Conservation (phyloP, 1,140 invertebrate genomes). For the Platorchestia sp. region DNA sequence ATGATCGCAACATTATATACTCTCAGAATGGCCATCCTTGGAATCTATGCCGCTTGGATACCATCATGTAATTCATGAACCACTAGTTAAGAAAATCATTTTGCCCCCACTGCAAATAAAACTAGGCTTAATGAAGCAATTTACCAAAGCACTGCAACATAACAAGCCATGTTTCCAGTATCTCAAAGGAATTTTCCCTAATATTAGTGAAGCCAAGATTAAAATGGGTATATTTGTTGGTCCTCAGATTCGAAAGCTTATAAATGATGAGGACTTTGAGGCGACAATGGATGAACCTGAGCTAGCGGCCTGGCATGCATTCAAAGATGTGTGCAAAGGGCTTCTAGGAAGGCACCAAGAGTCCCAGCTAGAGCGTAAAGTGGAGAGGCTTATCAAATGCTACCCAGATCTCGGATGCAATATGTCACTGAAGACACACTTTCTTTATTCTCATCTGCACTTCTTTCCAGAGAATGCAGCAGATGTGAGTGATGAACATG, state of each 20-base stretch:
- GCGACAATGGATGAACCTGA: constrained; percentile 50
- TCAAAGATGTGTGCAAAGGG: constrained; percentile 51
- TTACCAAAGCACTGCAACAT: constrained; percentile 70
- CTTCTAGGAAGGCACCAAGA: constrained; percentile 59
- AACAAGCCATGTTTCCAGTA: constrained; percentile 69
- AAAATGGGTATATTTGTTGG: constrained; percentile 69
- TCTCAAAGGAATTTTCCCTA: constrained; percentile 66
- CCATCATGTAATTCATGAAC: constrained; percentile 9
- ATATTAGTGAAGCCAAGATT: constrained; percentile 68
- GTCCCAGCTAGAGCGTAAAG: constrained; percentile 42
- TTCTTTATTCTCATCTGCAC: constrained; percentile 63
- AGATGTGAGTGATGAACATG: constrained; percentile 67
- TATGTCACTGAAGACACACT: constrained; percentile 56
- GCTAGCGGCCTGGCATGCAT: constrained; percentile 58
- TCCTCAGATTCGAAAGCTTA: constrained; percentile 58
- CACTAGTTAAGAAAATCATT: background rate
- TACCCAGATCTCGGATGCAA: constrained; percentile 60
- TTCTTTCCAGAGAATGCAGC: constrained; percentile 63
- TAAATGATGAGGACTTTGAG: constrained; percentile 56
- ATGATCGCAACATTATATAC: background rate
- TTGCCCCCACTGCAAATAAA: constrained; percentile 70
- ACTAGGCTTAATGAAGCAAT: constrained; percentile 71
- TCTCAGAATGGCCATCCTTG: background rate
- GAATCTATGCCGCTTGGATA: background rate
- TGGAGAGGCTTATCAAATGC: constrained; percentile 55